Base-by-base conservation (phyloP, 2,113 vertebrate genomes). In the Pygathrix nemaeus region DNA sequence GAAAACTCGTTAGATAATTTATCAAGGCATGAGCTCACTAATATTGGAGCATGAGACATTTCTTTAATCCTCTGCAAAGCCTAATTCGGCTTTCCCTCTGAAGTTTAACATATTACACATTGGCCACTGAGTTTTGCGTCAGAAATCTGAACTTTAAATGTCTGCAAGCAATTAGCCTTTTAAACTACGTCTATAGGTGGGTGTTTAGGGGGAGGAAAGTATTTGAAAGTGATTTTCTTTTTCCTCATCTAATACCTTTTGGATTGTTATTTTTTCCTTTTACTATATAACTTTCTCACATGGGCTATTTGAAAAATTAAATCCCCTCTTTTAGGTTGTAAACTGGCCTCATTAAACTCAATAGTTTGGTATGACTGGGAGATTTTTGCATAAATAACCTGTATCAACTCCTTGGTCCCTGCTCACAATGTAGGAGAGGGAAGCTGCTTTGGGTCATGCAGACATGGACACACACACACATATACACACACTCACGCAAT, bases 191-290 rank as follows among this genome's bases (percentile, higher is more conserved):
- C 30, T 76, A 10, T 2, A 66, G 1, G 43, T 87, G 12, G 72
- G 68, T 75, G 12, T 16, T 94, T 79, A 1, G 18, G 10, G 13
- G 27, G 2, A 40, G 4, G 12, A 27, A 21, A 38, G 0, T 80
- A 25, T 79, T 73, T 40, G 14, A 52, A 59, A 55, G 21, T 79
- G 35, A 11, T 72, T 82, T 86, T 64, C 43, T 52, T 48, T 86
- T 52, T 4, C 66, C 61, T 90, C 86, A 48, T 68, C 40, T 84
- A 40, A 61, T 92, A 68, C 35, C 20, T 80, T 61, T 52, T 1
- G 3, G 64, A 66, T 79, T 96, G 83, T 81, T 52, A 86, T 70
- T 94, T 92, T 6, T 30, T 95, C n/a, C 79, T 76, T 70, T 96
- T 92, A 30, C 21, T 48, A 16, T 76, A n/a, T 75, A 64, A 61